A percentile compares a stretch with the other conserved stretches of the same genome.
Evolutionary conservation across 2,888 invertebrate species (phyloP).

Genomic region (Diabrotica balteata): DNA sequence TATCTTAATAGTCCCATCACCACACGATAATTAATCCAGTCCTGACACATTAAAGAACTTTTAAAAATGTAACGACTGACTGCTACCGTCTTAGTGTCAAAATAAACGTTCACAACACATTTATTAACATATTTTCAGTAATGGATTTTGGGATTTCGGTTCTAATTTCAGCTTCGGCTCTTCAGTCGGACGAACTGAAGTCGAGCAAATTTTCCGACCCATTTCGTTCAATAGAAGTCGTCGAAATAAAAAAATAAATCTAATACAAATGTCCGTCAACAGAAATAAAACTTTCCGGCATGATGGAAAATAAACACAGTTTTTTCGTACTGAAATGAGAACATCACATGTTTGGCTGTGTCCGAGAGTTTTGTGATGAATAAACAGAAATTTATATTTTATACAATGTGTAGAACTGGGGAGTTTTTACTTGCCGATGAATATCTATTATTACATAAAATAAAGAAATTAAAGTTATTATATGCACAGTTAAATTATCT

Average conservation of each 20-base stretch:
- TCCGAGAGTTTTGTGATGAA: too few relatives aligned
- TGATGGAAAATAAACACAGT: constrained; percentile 13
- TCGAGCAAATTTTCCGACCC: constrained; percentile 19
- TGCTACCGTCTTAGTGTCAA: constrained; percentile 22
- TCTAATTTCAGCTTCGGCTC: constrained; percentile 18
- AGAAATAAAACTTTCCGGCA: constrained; percentile 22
- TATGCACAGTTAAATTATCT: too few relatives aligned
- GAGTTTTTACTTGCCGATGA: too few relatives aligned
- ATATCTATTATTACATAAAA: too few relatives aligned
- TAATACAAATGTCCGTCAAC: constrained; percentile 22
- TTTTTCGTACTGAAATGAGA: constrained; percentile 11
- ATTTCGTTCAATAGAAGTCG: constrained; percentile 21
- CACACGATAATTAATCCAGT: constrained; percentile 9
- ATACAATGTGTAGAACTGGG: too few relatives aligned
- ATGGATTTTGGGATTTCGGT: constrained; percentile 23
- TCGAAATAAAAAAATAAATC: constrained; percentile 17
- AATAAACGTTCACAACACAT: constrained; percentile 20
- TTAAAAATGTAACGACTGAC: constrained; percentile 25
- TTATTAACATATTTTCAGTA: constrained; percentile 29
- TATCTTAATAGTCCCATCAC: neutral
- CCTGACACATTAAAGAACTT: constrained; percentile 20
- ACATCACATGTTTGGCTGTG: constrained; percentile 4
- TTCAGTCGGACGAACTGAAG: neutral
- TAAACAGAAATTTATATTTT: too few relatives aligned
- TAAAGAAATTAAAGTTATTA: too few relatives aligned